phyloP scores from a whole-genome alignment of 1,140 invertebrate species.

The Phthorimaea operculella region DNA sequence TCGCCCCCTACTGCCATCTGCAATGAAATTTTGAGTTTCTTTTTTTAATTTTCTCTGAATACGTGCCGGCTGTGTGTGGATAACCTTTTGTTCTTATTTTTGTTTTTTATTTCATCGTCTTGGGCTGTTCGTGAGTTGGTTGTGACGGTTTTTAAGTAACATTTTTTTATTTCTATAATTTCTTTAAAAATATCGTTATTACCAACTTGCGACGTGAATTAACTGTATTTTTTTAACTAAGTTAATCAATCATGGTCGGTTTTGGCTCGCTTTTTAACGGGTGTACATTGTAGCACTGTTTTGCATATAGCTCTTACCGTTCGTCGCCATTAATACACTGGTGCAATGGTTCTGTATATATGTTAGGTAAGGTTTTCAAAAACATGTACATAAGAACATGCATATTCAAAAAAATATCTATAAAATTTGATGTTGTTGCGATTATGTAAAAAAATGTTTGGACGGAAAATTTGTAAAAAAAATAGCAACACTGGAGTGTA shows the following conservation, averaged over 20 bases:
- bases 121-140: no score
- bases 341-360: not conserved
- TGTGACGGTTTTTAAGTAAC: no score
- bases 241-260: not conserved
- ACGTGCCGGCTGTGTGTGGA: no score
- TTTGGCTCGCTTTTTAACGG: not conserved
- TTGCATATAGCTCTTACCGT: not conserved
- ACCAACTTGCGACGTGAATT: not conserved
- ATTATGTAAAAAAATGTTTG: not conserved
- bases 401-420: not conserved
- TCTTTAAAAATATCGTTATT: not conserved
- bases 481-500: not conserved
- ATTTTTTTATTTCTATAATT: no score
- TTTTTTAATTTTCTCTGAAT: no score
- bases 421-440: not conserved
- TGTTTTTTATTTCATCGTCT: no score
- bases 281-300: not conserved
- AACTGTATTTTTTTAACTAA: not conserved
- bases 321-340: not conserved
- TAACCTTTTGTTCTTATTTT: no score
- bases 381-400: not conserved
- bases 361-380: not conserved
- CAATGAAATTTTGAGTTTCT: no score
- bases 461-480: not conserved
- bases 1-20: no score